Conservation (phyloP, 2,113 vertebrate genomes). For the Thalassoma bifasciatum region DNA sequence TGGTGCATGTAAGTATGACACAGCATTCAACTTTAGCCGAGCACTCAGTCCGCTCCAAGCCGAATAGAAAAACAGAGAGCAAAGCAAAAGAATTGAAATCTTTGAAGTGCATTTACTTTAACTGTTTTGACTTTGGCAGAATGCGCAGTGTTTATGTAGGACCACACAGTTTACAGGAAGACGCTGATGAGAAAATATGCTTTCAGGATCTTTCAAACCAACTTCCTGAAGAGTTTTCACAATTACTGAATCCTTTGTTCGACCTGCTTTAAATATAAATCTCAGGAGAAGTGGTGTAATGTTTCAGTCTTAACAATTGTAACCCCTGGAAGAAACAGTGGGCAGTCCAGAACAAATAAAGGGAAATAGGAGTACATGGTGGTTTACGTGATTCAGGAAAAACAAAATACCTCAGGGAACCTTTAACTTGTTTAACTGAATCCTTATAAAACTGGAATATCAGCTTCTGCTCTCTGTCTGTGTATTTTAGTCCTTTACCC, state of each 20-base stretch:
- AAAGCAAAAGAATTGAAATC: neutral
- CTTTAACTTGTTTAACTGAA: neutral
- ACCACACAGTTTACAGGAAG: neutral
- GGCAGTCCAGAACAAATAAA: neutral
- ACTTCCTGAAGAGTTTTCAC: neutral
- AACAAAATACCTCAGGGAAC: neutral
- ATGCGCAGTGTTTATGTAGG: neutral
- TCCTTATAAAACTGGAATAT: neutral
- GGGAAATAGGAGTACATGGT: neutral
- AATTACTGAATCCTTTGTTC: neutral
- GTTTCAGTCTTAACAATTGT: too few relatives aligned
- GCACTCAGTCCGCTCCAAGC: neutral
- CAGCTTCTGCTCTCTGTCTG: neutral
- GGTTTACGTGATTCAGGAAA: neutral
- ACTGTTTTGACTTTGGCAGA: neutral
- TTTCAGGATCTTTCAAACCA: neutral
- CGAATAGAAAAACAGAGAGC: neutral
- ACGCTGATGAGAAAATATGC: neutral
- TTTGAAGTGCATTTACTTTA: conserved; percentile 1
- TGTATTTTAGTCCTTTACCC: conserved; percentile 4
- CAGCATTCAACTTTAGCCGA: neutral
- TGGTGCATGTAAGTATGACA: neutral
- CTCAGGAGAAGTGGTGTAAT: too few relatives aligned
- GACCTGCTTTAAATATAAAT: too few relatives aligned
- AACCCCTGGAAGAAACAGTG: neutral